Evolutionary conservation across 2,113 vertebrate species (phyloP).

Genomic region (Melanerpes formicivorus): DNA sequence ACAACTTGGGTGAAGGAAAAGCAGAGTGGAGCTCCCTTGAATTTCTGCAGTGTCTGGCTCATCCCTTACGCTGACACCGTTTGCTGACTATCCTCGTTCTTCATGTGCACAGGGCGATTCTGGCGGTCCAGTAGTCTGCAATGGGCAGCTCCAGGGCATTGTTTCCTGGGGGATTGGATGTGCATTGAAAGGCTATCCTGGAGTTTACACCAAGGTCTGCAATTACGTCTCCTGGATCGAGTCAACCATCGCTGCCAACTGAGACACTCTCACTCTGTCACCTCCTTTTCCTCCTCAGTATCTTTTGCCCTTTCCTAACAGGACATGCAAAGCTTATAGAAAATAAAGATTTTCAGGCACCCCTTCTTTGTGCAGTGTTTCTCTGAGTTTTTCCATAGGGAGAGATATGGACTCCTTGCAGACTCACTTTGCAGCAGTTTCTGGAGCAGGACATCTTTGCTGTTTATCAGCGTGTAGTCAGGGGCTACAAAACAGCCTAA

Average conservation of each 20-base stretch:
- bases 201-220: constrained; percentile 86
- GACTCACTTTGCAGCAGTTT: not conserved
- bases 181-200: constrained; percentile 77
- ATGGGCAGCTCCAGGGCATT: constrained; percentile 80
- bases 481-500: not conserved
- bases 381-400: not conserved
- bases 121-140: constrained; percentile 84
- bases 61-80: not conserved
- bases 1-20: not conserved
- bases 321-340: not conserved
- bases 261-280: not conserved
- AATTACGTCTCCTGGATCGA: constrained; percentile 80
- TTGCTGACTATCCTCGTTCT: not conserved
- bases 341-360: constrained; percentile 23
- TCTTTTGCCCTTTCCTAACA: not conserved
- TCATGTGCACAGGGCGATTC: constrained; percentile 80
- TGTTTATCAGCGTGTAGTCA: not conserved
- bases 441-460: not conserved
- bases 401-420: not conserved
- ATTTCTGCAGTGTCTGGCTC: not conserved
- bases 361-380: not conserved
- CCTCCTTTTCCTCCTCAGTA: not conserved
- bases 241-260: constrained; percentile 74
- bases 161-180: constrained; percentile 90
- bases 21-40: not conserved